These are phyloP conservation scores for Apistogramma diplotaenia DNA, from an alignment of 2,113 vertebrate genomes.

Conservation along the genomic window DNA sequence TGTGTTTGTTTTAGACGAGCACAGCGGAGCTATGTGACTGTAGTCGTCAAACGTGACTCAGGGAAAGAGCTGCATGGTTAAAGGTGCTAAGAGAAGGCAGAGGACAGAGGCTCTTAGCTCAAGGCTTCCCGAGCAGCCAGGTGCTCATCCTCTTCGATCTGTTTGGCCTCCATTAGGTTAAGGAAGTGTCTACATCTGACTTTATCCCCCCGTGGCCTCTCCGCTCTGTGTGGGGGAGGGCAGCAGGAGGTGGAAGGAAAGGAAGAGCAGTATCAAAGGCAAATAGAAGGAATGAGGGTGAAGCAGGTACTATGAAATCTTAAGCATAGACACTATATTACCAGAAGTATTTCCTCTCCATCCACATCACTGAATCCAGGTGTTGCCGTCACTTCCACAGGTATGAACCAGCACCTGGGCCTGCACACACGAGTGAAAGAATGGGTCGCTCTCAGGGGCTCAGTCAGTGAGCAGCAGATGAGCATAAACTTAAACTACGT, in stretches of 20 bases:
- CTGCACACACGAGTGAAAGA: no score
- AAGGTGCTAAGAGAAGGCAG: not conserved
- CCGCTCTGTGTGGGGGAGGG: slow-evolving; percentile 15
- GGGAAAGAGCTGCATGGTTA: not conserved
- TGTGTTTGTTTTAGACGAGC: not conserved
- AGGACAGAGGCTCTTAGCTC: not conserved
- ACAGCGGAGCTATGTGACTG: not conserved
- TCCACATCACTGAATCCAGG: no score
- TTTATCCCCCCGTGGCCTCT: slow-evolving; percentile 55
- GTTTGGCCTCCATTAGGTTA: slow-evolving; percentile 60
- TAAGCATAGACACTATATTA: no score
- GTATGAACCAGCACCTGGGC: no score
- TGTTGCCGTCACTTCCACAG: no score
- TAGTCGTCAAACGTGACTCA: not conserved
- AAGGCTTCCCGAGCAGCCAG: slow-evolving; percentile 25
- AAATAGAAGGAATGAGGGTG: not conserved
- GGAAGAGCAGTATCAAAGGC: not conserved
- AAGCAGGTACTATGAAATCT: no score
- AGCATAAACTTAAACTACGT: no score
- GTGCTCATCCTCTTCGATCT: slow-evolving; percentile 59
- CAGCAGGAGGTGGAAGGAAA: not conserved
- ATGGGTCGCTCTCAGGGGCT: no score
- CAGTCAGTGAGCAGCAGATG: no score
- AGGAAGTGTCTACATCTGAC: slow-evolving; percentile 60
- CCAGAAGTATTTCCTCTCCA: no score